phyloP scores from a whole-genome alignment of 2,888 invertebrate genomes.

The Perizoma affinitatum region DNA sequence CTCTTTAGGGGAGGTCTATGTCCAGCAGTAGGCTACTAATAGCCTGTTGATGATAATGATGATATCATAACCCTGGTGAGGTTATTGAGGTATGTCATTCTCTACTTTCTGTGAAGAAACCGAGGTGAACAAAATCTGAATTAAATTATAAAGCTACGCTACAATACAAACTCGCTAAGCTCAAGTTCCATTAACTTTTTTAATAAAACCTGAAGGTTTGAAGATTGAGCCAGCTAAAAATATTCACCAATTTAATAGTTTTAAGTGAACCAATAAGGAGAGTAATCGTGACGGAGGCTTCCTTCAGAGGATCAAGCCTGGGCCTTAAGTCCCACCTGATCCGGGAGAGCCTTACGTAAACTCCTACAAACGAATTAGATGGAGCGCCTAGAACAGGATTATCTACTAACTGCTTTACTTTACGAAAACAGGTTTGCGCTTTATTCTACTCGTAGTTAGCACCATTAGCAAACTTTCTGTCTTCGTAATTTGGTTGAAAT shows the following conservation, averaged over 20 bases:
- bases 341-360: conserved; percentile 55
- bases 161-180: no score
- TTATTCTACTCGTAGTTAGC: conserved; percentile 34
- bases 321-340: conserved; percentile 58
- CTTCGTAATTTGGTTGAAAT: conserved; percentile 33
- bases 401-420: conserved; percentile 59
- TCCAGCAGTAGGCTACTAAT: no score
- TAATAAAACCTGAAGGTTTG: not conserved
- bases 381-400: conserved; percentile 60
- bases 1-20: no score
- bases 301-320: conserved; percentile 50
- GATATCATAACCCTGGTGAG: no score
- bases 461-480: conserved; percentile 31
- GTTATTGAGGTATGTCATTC: no score
- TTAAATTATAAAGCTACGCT: no score
- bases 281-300: conserved; percentile 55
- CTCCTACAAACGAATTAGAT: conserved; percentile 65
- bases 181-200: no score
- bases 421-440: conserved; percentile 50
- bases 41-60: no score
- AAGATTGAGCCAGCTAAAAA: conserved; percentile 14
- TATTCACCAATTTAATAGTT: conserved; percentile 40
- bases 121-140: no score
- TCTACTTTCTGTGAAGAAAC: no score
- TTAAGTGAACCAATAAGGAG: conserved; percentile 44